phyloP scores from a whole-genome alignment of 1,140 invertebrate species.

The Eciton burchellii region DNA sequence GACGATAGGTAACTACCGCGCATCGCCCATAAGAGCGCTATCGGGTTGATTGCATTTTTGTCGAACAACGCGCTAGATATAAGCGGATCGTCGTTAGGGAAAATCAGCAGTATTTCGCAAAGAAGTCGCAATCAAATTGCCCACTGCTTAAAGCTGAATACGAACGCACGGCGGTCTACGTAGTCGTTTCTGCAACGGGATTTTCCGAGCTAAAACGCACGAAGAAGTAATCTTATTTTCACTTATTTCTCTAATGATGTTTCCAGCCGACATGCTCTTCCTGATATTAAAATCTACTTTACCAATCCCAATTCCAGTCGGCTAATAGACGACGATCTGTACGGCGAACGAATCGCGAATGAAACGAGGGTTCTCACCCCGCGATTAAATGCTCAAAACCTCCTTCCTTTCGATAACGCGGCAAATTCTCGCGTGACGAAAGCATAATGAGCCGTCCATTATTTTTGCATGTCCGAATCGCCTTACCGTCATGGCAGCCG shows the following conservation, averaged over 20 bases:
- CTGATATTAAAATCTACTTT: not conserved
- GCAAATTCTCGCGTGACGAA: slow-evolving; percentile 18
- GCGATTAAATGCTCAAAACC: slow-evolving; percentile 5
- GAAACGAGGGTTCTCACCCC: not conserved
- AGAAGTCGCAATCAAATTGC: slow-evolving; percentile 51
- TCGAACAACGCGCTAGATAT: slow-evolving; percentile 30
- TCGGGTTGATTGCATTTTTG: slow-evolving; percentile 72
- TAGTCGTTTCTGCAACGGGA: not conserved
- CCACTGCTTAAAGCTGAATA: not conserved
- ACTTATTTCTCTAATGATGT: slow-evolving; percentile 1
- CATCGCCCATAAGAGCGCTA: slow-evolving; percentile 62
- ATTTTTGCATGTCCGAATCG: slow-evolving; percentile 41
- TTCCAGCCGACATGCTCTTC: not conserved
- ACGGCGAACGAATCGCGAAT: not conserved
- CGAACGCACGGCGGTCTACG: not conserved
- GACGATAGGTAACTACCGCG: slow-evolving; percentile 60
- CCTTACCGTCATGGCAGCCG: not conserved
- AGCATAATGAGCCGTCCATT: slow-evolving; percentile 35
- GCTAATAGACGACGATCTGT: not conserved
- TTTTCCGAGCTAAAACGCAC: not conserved
- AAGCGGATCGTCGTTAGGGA: slow-evolving; percentile 57
- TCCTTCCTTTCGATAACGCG: not conserved
- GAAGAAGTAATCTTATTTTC: not conserved
- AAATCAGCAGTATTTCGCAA: slow-evolving; percentile 35
- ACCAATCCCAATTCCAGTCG: not conserved